Evolutionary conservation across 2,797 vertebrate species (phyloP), one percentile per base, ranked within the genome.

Genomic region (Notolepis coatsorum): DNA sequence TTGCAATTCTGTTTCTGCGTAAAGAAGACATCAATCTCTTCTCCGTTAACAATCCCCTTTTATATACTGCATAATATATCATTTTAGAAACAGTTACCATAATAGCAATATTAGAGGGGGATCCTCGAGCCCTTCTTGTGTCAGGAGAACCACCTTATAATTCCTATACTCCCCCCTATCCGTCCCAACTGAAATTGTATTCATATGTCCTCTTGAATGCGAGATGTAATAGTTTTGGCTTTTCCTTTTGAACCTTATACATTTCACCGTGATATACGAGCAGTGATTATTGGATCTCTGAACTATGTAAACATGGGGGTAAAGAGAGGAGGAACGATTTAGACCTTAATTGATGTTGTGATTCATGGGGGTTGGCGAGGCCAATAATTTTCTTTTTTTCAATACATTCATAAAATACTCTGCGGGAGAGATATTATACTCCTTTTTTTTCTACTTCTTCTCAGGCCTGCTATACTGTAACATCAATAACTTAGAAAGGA

Each of bases 331-430:
- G 94, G 94, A 94, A 92, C 92, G 92, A 93, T 94, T 94, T 92
- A 91, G 88, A 91, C 92, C 93, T 93, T 94, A 94, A 95, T 94
- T 94, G 92, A 91, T 94, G 92, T 93, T 92, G 94, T 94, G 94
- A 93, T 94, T 94, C 92, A 94, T 90, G 86, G 88, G n/a, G 93
- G 91, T 92, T 95, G 92, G 93, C 92, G 93, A 93, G 92, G 91
- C 90, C 91, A 91, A 91, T n/a, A 91, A 91, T 80, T 89, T 91
- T 92, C 88, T 92, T 65, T 92, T 87, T 28, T 91, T 89, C 87
- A 89, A 91, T 88, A 30, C 87, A 85, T 92, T 92, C 92, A 91
- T 90, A 51, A 63, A 53, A 62, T 35, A 91, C 92, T 92, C 87
- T 92, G 92, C 25, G 37, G 45, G 52, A 23, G 18, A 57, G 27